Evolutionary conservation across 2,113 vertebrate genomes (phyloP), one percentile per base, ranked within the genome.

Genomic region (Miniopterus natalensis): DNA sequence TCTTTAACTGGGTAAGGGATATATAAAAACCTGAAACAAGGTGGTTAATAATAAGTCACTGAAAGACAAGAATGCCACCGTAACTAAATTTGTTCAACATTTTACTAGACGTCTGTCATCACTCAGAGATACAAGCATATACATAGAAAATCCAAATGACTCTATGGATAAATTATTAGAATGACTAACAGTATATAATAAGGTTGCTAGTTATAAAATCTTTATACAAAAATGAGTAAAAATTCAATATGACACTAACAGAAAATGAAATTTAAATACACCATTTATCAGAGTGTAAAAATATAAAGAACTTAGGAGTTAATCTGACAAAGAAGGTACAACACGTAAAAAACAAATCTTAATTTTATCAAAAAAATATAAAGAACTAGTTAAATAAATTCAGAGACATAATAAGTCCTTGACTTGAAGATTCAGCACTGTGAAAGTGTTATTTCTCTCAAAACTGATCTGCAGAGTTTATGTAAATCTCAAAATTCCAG

Each of bases 171-270:
- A 83, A 78, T 66, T 81, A 86, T 59, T 29, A 71, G 80, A 89
- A 94, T 57, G 15, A 88, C 57, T 71, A 77, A 51, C 1, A 96
- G 40, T 21, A 90, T 17, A 31, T 17, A 63, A 6, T 40, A 94
- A 92, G 31, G 27, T 31, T 83, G 11, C 25, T 70, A 88, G 29
- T 57, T 89, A 65, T 42, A 87, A 79, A 73, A 78, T 57, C 15
- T 81, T 84, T 27, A 73, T 11, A 89, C 1, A 89, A 74, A 94
- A 61, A 59, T 74, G n/a, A 86, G 47, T 94, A 77, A 90, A 94
- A 92, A 92, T 92, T 94, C 40, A 92, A 17, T 61, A 85, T 65
- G 49, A 92, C 36, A 47, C 59, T 29, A 89, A 57, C 18, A 84
- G 65, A 68, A 68, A 80, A 85, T 18, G 0, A 71, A 84, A 85